Evolutionary conservation across 2,888 invertebrate genomes (phyloP), one percentile per base, ranked within the genome.

Genomic region (Caenorhabditis sp.): DNA sequence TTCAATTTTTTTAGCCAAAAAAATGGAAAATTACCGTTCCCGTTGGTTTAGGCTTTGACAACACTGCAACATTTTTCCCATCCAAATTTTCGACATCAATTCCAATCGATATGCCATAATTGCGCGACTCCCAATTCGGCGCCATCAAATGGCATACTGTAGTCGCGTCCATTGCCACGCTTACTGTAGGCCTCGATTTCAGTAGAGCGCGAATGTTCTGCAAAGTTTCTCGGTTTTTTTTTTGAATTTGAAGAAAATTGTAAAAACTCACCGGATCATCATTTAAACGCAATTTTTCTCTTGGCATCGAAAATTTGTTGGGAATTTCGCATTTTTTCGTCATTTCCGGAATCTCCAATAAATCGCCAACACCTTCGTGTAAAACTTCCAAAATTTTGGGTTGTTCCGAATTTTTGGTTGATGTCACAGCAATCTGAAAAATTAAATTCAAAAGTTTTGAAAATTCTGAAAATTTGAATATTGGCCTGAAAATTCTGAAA

Each of bases 91-190:
- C 60, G 0, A 57, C 58, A 43, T 10, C 36, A 21, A 74, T 66
- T 2, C 2, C n/a, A 55, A 62, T 54, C 5, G 54, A 53, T 12
- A 61, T 66, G 4, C 66, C 66, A 26, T 66, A 66, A 23, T 62
- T 58, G 8, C 49, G 51, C 14, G 59, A 58, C 26, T 69, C 69
- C 69, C 69, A 74, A 36, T 58, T 61, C 5, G 66, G 65, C 0
- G 63, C 17, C 50, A 74, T 10, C 21, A 69, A 23, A 58, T 74
- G 74, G 27, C 61, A 62, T 3, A 58, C 51, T 26, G 74, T 74
- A 5, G 69, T 74, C 2, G 74, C 74, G 23, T 74, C 74, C 53
- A 66, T 63, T 24, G 62, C 49, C 17, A 73, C 62, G 10, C 54
- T 27, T 1, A 57, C 10, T 10, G 36, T 14, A 17, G 31, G 31